Base-by-base conservation (phyloP, 2,888 invertebrate genomes). In the Nomada goodeniana region DNA sequence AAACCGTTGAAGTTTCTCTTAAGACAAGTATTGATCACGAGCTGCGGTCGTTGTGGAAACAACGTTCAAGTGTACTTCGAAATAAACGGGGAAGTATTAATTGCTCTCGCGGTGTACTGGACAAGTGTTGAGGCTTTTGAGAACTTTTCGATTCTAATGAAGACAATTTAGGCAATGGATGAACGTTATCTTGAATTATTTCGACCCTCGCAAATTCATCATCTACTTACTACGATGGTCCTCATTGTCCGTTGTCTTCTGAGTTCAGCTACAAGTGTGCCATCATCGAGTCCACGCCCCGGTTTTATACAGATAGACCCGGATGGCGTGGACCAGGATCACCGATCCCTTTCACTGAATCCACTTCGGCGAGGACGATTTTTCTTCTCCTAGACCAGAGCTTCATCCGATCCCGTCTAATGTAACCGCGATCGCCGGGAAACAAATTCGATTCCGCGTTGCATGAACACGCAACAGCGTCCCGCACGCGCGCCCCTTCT, bases 281-380 rank as follows among this genome's bases (percentile, higher is more conserved):
- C 87, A 88, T 90, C 87, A 83, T 84, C 59, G 74, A 61, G 77
- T 65, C 69, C 76, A 72, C 73, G 29, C 84, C 82, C 72, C 71
- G 88, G 90, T 90, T 91, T 90, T 91, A 91, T 91, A 92, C 85
- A 85, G 82, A 83, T 87, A 88, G 84, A 82, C 82, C 55, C 47
- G 67, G 72, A 18, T 20, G 26, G 13, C 11, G 70, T 73, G 81
- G 70, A 73, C 87, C 80, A 82, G 73, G 13, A 47, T 47, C 44
- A 26, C 74, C 76, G 80, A 87, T 88, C 88, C 91, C 91, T 92
- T 92, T 91, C 91, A 91, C 91, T 87, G 85, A 87, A 47, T 47
- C 47, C 3, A 15, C 15, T 15, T 15, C 47, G 13, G 13, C 2
- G 47, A 47, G 47, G 47, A 47, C 47, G 47, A 47, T 47, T 47